These are phyloP conservation scores for Tinea semifulvella DNA, from an alignment of 2,888 invertebrate species.

Conservation along the genomic window DNA sequence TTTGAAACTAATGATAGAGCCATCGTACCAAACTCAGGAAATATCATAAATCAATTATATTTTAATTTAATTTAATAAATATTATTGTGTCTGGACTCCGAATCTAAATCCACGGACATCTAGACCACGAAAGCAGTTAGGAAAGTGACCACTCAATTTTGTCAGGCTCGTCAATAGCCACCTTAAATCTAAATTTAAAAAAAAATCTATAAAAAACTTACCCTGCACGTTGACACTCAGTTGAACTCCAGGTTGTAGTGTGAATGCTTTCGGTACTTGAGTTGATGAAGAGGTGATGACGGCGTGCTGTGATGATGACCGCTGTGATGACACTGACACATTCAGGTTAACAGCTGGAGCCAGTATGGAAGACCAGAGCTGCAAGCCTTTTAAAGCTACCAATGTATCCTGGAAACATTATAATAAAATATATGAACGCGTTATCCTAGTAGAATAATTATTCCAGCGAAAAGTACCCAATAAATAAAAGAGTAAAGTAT, in stretches of 20 bases:
- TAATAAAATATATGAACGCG: neutral
- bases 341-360: conserved; percentile 32
- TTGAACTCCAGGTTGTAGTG: conserved; percentile 27
- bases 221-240: conserved; percentile 36
- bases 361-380: conserved; percentile 45
- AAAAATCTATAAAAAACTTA: conserved; percentile 18
- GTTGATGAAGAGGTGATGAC: conserved; percentile 5
- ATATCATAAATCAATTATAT: no score
- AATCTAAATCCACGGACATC: no score
- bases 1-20: no score
- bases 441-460: no score
- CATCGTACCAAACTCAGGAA: no score
- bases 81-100: no score
- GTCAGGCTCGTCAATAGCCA: no score
- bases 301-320: conserved; percentile 19
- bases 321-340: conserved; percentile 23
- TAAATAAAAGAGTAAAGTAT: no score
- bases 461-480: no score
- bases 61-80: no score
- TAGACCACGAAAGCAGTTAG: no score
- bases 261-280: conserved; percentile 32
- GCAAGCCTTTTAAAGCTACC: conserved; percentile 65
- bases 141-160: no score
- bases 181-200: neutral
- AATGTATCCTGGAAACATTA: conserved; percentile 59